A percentile compares a stretch with the other conserved stretches of the same genome.
Evolutionary conservation across 2,888 invertebrate genomes (phyloP).

Genomic region (Pedicia rivosa): DNA sequence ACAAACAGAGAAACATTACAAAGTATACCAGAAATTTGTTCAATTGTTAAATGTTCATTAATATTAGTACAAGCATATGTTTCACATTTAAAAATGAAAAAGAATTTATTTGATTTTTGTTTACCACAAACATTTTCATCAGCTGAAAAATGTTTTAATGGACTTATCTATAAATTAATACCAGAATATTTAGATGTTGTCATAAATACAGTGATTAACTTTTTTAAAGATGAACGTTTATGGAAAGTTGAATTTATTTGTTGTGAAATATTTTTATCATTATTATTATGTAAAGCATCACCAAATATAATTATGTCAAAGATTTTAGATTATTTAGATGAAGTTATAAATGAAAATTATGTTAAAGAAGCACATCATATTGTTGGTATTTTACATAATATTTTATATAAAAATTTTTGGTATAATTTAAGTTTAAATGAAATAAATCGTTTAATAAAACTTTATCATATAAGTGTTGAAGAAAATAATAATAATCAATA

Average conservation of each 20-base stretch:
- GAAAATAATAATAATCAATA: slow-evolving; percentile 19
- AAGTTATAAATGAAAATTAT: slow-evolving; percentile 15
- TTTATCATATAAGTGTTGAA: slow-evolving; percentile 32
- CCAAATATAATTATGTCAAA: slow-evolving; percentile 15
- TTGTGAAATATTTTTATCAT: slow-evolving; percentile 20
- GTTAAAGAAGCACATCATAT: slow-evolving; percentile 30
- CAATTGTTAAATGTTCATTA: neutral
- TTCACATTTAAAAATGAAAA: neutral
- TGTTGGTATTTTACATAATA: slow-evolving; percentile 34
- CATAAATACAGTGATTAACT: slow-evolving; percentile 23
- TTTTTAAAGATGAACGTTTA: slow-evolving; percentile 25
- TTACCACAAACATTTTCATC: neutral
- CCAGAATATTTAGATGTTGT: slow-evolving; percentile 22
- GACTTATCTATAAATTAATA: slow-evolving; percentile 8
- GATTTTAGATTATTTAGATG: slow-evolving; percentile 14
- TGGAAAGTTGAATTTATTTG: slow-evolving; percentile 31
- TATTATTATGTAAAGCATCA: slow-evolving; percentile 19
- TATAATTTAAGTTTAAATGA: slow-evolving; percentile 27
- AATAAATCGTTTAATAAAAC: slow-evolving; percentile 31
- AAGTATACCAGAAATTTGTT: neutral
- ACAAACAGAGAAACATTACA: too few species aligned
- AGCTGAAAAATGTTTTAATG: neutral
- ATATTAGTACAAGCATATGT: slow-evolving; percentile 1
- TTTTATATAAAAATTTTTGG: slow-evolving; percentile 34
- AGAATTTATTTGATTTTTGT: neutral